Conservation (phyloP, 92 coral and sea anemone genomes). For the Anthopleura xanthogrammica region DNA sequence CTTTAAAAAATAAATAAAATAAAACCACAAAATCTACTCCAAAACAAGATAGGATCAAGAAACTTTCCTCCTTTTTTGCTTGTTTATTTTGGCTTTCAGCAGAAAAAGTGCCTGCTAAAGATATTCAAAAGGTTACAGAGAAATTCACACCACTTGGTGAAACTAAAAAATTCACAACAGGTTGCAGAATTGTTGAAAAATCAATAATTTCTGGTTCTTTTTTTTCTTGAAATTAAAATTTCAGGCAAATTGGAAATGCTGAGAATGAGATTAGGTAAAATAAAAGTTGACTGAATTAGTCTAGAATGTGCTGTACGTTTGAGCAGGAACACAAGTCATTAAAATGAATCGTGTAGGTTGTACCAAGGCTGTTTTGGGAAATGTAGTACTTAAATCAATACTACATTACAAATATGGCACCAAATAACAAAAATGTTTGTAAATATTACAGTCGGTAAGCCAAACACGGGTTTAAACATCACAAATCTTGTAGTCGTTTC, state of each 20-base stretch:
- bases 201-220: not conserved
- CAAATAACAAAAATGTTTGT: conserved; percentile 39
- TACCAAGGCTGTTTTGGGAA: conserved; percentile 37
- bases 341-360: not conserved
- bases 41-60: not conserved
- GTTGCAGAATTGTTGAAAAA: not conserved
- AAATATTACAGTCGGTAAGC: conserved; percentile 24
- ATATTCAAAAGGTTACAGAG: not conserved
- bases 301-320: not conserved
- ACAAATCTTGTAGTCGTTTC: conserved; percentile 10
- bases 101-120: not conserved
- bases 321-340: conserved; percentile 3
- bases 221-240: not conserved
- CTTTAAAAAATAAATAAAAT: not conserved
- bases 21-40: not conserved
- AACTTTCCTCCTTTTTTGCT: not conserved
- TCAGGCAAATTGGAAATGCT: not conserved
- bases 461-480: conserved; percentile 27
- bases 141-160: not conserved
- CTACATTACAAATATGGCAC: conserved; percentile 38
- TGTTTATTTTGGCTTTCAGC: not conserved
- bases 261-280: not conserved
- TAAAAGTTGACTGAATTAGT: not conserved
- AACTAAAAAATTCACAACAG: not conserved
- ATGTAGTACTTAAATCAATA: conserved; percentile 28